Percentiles rank a stretch among this genome's conserved stretches.
phyloP scores from a whole-genome alignment of 2,888 invertebrate genomes.

The Clistopyga incitator region DNA sequence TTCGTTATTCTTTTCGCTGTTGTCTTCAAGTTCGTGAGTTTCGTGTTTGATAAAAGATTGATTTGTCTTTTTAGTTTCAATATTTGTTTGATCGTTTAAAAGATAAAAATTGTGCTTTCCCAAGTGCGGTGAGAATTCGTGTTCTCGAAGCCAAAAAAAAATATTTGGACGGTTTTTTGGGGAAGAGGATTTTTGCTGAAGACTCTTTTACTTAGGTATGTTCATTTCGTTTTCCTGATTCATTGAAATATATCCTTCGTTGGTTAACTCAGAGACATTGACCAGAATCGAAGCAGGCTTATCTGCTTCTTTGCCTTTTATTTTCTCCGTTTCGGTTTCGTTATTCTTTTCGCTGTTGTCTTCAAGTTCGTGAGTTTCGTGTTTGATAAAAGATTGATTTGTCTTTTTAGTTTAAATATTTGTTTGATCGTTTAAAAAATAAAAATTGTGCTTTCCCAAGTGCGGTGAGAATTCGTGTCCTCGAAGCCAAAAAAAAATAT shows the following conservation, averaged over 20 bases:
- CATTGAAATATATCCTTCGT: too few relatives aligned
- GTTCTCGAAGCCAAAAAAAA: not conserved
- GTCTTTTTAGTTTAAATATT: not conserved
- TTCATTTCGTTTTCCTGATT: not conserved
- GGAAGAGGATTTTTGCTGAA: slow-evolving; percentile 1
- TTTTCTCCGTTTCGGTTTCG: too few relatives aligned
- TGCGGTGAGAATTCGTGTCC: not conserved
- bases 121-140: not conserved
- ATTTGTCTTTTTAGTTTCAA: not conserved
- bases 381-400: not conserved
- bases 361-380: too few relatives aligned
- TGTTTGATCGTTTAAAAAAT: not conserved
- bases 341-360: too few relatives aligned
- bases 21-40: slow-evolving; percentile 51
- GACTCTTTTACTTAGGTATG: slow-evolving; percentile 22
- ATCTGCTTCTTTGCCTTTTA: too few relatives aligned
- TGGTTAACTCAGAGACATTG: too few relatives aligned
- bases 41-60: not conserved
- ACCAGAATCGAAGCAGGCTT: too few relatives aligned
- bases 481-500: not conserved
- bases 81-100: not conserved
- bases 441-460: not conserved
- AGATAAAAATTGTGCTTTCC: not conserved
- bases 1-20: slow-evolving; percentile 47
- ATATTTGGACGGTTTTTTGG: not conserved